Conservation (phyloP, 2,888 invertebrate genomes). For the Drosophila falleni region DNA sequence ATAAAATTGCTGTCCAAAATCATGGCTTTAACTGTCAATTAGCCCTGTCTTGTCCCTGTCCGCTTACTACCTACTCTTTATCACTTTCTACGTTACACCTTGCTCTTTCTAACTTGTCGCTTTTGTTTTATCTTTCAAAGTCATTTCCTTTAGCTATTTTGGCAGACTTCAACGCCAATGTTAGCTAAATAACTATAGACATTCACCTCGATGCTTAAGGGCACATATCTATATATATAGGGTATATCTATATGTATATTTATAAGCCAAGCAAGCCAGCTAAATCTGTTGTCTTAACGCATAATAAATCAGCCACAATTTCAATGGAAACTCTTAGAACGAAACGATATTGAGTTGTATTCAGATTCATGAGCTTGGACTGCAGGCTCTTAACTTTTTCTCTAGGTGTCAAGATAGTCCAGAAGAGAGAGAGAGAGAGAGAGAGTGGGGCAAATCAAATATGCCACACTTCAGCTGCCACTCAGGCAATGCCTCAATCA, state of each 20-base stretch:
- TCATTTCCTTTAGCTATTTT: slow-evolving; percentile 9
- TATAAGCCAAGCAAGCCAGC: slow-evolving; percentile 25
- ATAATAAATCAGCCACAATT: slow-evolving; percentile 78
- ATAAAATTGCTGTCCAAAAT: slow-evolving; percentile 6
- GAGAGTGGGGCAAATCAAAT: slow-evolving; percentile 66
- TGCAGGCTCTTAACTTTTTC: slow-evolving; percentile 20
- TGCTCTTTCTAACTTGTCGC: not conserved
- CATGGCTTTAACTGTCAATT: slow-evolving; percentile 9
- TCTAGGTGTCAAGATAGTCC: slow-evolving; percentile 1
- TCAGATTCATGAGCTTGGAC: slow-evolving; percentile 60
- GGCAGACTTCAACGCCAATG: slow-evolving; percentile 3
- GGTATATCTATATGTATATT: slow-evolving; percentile 5
- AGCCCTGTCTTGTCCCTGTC: slow-evolving; percentile 1
- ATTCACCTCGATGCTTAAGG: slow-evolving; percentile 19
- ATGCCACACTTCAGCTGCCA: slow-evolving; percentile 77
- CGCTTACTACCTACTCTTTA: not conserved
- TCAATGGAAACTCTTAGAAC: slow-evolving; percentile 37
- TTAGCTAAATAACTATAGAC: slow-evolving; percentile 29
- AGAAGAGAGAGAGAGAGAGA: not conserved
- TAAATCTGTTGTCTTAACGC: slow-evolving; percentile 80
- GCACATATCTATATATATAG: slow-evolving; percentile 4
- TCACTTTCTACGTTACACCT: not conserved
- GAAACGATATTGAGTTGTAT: slow-evolving; percentile 28
- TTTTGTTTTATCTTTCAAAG: not conserved
- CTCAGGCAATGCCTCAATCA: slow-evolving; percentile 79